Evolutionary conservation across 2,113 vertebrate species (phyloP), one percentile per base, ranked within the genome.

Genomic region (Lathamus discolor): DNA sequence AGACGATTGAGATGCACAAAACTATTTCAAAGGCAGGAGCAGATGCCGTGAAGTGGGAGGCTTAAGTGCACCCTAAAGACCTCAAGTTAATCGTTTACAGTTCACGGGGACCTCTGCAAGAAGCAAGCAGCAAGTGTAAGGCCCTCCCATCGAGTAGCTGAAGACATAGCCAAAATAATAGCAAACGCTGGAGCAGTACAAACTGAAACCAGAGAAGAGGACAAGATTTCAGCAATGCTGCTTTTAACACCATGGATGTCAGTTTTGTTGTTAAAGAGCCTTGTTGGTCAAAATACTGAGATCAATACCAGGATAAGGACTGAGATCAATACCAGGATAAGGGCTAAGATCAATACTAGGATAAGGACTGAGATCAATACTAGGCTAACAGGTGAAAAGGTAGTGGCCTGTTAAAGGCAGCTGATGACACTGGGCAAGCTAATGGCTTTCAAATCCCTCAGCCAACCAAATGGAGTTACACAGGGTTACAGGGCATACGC

Each of bases 401-500:
- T 8, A 62, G 55, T 6, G 24, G 33, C 43, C 63, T 90, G 20
- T 48, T 72, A 52, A 73, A 90, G 49, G 49, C 49, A 86, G 41
- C 27, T 67, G 41, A 33, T 46, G 20, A 46, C 9, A 46, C 33
- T 18, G 11, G 37, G 35, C 1, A 5, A 72, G 23, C 28, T 39
- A 43, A 9, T 15, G 23, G 35, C 27, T 86, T 91, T 79, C 51
- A 64, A 82, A 85, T 20, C 62, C 22, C 2, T 33, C 46, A 75
- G 55, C 31, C 1, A 3, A 41, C 16, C 44, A 88, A 80, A 43
- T 0, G 3, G n/a, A 78, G 46, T 55, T 55, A 20, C 35, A 5
- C 0, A 3, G n/a, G 7, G 19, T 52, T 54, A 55, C 0, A 4
- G 35, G 41, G 7, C 68, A 57, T 13, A 41, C 2, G 2, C 28